Percentiles rank a stretch among this genome's conserved stretches.
These are phyloP conservation scores for Drymodes brunneopygia DNA, from an alignment of 2,113 vertebrate genomes.

Conservation along the genomic window DNA sequence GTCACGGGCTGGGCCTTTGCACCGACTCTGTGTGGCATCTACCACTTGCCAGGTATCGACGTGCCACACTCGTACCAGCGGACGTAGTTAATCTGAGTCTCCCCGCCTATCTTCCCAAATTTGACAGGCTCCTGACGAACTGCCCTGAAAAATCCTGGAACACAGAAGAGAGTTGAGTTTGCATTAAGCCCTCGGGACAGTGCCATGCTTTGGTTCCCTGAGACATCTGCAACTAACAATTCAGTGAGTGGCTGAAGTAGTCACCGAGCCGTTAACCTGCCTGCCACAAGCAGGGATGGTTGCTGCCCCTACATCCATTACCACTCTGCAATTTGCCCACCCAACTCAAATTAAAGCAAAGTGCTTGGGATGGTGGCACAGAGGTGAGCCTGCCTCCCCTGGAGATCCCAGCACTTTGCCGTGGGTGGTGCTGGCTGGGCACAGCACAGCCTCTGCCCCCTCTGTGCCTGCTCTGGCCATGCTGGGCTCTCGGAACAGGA, in stretches of 20 bases:
- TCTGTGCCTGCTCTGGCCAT: rapidly evolving
- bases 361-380: neutral
- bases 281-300: neutral
- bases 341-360: neutral
- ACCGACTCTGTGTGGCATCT: constrained; percentile 12
- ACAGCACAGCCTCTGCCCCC: rapidly evolving
- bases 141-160: constrained; percentile 88
- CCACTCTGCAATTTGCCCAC: neutral
- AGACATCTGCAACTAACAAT: rapidly evolving
- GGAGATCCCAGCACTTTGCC: neutral
- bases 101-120: constrained; percentile 92
- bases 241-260: rapidly evolving
- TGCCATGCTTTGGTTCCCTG: too few species aligned
- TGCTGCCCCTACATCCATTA: neutral
- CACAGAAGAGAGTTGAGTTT: neutral
- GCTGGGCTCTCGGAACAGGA: neutral
- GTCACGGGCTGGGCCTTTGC: neutral
- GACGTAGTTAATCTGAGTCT: constrained; percentile 87
- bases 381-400: neutral
- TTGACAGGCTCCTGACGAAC: constrained; percentile 92
- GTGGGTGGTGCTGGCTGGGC: neutral
- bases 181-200: neutral
- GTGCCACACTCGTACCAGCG: constrained; percentile 97
- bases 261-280: rapidly evolving
- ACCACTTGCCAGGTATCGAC: constrained; percentile 96